Percentiles rank a stretch among this genome's conserved stretches.
phyloP scores from a whole-genome alignment of 2,113 vertebrate genomes.

The Cyprinodon brontotheroides region DNA sequence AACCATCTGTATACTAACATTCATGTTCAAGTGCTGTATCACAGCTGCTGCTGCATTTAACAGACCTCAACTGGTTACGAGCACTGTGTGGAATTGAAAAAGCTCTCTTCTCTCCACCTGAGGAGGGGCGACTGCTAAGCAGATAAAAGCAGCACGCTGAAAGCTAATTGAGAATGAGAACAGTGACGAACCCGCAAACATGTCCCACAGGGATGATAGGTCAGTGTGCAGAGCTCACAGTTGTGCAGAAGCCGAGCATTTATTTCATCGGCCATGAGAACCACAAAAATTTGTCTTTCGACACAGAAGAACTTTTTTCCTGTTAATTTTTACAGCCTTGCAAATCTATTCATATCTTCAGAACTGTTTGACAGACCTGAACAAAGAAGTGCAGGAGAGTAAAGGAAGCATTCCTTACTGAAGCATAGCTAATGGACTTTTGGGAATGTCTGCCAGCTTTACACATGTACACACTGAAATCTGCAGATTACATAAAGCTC shows the following conservation, averaged over 20 bases:
- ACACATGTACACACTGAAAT: no score
- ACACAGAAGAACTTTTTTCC: neutral
- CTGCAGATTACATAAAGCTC: no score
- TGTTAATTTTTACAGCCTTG: no score
- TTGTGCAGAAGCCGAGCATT: slow-evolving; percentile 18
- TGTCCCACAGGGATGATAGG: slow-evolving; percentile 61
- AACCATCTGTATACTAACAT: slow-evolving; percentile 12
- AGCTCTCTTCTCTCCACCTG: slow-evolving; percentile 53
- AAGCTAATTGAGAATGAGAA: slow-evolving; percentile 65
- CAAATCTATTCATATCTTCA: no score
- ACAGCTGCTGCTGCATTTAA: slow-evolving; percentile 6
- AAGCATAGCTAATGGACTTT: no score
- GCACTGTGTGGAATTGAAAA: slow-evolving; percentile 22
- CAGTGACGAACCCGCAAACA: slow-evolving; percentile 50
- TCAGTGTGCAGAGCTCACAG: slow-evolving; percentile 46
- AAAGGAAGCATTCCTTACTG: no score
- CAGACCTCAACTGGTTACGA: neutral
- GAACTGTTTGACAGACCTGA: no score
- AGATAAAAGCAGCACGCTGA: slow-evolving; percentile 63
- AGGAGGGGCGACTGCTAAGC: slow-evolving; percentile 52
- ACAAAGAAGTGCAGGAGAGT: no score
- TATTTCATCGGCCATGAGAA: slow-evolving; percentile 29
- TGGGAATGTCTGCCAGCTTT: no score
- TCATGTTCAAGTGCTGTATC: neutral
- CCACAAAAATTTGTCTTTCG: slow-evolving; percentile 5